These are phyloP conservation scores for Brachyptera putata DNA, from an alignment of 2,888 invertebrate species.

Conservation along the genomic window DNA sequence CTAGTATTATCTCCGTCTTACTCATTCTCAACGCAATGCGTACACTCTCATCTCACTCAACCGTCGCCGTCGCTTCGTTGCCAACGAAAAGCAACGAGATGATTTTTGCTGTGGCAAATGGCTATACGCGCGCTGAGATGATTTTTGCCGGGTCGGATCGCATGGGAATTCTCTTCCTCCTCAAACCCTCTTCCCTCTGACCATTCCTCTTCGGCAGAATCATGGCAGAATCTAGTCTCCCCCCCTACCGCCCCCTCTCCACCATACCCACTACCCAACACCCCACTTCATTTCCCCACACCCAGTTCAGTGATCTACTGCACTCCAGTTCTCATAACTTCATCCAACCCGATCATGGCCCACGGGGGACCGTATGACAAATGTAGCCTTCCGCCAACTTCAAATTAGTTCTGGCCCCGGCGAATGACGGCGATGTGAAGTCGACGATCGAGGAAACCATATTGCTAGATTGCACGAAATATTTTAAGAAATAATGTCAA, in stretches of 20 bases:
- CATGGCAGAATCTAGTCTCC: too few relatives aligned
- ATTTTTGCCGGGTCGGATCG: slow-evolving; percentile 37
- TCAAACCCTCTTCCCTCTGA: slow-evolving; percentile 23
- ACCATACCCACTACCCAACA: too few relatives aligned
- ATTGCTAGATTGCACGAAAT: not conserved
- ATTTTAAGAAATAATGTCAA: not conserved
- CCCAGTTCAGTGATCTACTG: slow-evolving; percentile 45
- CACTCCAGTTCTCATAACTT: slow-evolving; percentile 48
- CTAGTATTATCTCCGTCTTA: not conserved
- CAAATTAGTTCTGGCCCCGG: slow-evolving; percentile 45
- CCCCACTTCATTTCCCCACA: too few relatives aligned
- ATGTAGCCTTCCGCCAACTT: slow-evolving; percentile 51
- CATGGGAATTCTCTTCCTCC: slow-evolving; percentile 27
- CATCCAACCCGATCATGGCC: slow-evolving; percentile 50
- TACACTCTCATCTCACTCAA: not conserved
- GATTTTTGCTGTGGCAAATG: slow-evolving; percentile 42
- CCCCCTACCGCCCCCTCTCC: slow-evolving; percentile 1
- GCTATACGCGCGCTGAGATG: slow-evolving; percentile 42
- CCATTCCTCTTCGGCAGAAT: slow-evolving; percentile 25
- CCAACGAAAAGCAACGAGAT: slow-evolving; percentile 39
- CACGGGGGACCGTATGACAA: slow-evolving; percentile 49
- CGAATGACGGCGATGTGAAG: not conserved
- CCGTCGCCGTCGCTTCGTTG: too few relatives aligned
- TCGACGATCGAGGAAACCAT: not conserved
- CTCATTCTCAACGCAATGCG: not conserved